phyloP scores from a whole-genome alignment of 2,797 vertebrate species.

The Craterocephalus amniculus region DNA sequence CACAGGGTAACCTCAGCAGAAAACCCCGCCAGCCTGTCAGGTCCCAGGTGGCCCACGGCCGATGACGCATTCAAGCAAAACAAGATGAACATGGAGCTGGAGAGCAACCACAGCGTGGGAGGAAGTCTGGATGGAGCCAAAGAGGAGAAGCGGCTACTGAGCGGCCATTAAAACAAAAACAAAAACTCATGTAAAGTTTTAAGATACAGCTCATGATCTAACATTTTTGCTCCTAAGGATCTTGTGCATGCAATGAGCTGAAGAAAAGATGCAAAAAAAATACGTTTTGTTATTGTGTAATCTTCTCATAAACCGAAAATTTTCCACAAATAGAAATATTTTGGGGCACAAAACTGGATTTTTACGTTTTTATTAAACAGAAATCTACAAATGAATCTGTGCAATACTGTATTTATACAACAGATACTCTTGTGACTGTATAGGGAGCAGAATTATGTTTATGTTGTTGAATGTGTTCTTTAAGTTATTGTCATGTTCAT shows the following conservation, averaged over 20 bases:
- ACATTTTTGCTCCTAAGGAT: neutral
- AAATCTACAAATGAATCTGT: conserved; percentile 45
- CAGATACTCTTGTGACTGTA: conserved; percentile 7
- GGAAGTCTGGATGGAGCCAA: conserved; percentile 74
- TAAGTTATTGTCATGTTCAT: conserved; percentile 51
- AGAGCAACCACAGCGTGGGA: conserved; percentile 57
- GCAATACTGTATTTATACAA: conserved; percentile 60
- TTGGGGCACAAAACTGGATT: neutral
- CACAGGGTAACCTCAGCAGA: conserved; percentile 34
- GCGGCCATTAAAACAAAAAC: conserved; percentile 32
- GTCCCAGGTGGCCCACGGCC: neutral
- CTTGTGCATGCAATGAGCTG: conserved; percentile 21
- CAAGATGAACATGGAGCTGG: conserved; percentile 66
- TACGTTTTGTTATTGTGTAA: conserved; percentile 2
- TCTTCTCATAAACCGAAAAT: neutral
- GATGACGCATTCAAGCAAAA: conserved; percentile 57
- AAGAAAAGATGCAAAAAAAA: neutral
- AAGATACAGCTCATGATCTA: neutral
- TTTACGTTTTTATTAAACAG: conserved; percentile 13
- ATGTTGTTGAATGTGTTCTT: conserved; percentile 23
- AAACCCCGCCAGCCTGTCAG: conserved; percentile 40
- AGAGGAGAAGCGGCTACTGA: conserved; percentile 66
- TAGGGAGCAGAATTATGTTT: conserved; percentile 8
- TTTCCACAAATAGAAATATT: neutral
- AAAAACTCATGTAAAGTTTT: neutral